Evolutionary conservation across 2,113 vertebrate species (phyloP).

Genomic region (Ceyx cyanopectus): DNA sequence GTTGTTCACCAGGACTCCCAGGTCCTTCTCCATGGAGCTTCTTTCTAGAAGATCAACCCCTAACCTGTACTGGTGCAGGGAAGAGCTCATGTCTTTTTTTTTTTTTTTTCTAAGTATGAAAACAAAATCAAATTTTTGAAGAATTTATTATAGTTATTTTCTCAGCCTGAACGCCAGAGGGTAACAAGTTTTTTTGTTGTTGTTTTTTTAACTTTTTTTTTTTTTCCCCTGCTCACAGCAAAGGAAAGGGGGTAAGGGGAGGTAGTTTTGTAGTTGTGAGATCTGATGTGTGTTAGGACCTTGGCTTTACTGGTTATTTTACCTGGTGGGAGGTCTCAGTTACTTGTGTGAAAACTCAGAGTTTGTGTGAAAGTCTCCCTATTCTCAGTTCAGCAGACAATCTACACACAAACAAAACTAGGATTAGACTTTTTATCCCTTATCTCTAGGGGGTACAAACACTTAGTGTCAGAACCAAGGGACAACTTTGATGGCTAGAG

Average conservation of each 20-base stretch:
- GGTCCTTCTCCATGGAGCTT: no score
- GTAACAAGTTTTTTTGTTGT: no score
- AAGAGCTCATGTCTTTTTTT: no score
- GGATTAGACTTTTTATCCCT: not conserved
- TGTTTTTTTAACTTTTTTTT: no score
- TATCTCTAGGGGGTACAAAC: not conserved
- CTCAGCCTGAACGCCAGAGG: not conserved
- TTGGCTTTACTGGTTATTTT: not conserved
- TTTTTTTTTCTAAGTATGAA: not conserved
- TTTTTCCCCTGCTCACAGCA: no score
- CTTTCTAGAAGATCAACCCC: no score
- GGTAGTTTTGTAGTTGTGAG: not conserved
- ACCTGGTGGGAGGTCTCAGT: not conserved
- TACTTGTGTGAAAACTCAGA: not conserved
- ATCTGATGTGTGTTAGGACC: not conserved
- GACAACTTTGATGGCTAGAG: not conserved
- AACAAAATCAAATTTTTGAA: not conserved
- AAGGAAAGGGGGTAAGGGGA: no score
- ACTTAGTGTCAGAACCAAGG: not conserved
- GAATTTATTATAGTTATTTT: not conserved
- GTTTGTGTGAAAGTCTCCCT: not conserved
- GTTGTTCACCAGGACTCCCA: no score
- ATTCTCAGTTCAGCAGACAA: not conserved
- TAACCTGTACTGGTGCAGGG: no score
- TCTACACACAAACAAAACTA: not conserved